Base-by-base conservation (phyloP, 2,888 invertebrate genomes). In the Latrodectus hesperus region DNA sequence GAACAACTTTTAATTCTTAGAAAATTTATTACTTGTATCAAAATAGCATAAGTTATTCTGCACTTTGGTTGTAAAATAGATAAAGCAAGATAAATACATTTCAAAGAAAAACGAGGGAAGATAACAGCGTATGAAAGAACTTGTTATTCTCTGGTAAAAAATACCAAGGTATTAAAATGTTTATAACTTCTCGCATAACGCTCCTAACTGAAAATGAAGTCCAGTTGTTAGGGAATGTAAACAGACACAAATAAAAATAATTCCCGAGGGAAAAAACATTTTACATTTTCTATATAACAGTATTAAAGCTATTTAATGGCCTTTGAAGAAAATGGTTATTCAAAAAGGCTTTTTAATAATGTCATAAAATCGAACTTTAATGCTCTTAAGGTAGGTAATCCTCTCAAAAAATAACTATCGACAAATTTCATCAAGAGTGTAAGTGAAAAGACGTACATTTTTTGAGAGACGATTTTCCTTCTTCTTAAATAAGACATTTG, bases 301-400 rank as follows among this genome's bases (percentile, higher is more conserved):
- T 68, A 68, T 70, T 82, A 82, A 68, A 70, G 67, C 55, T 74
- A 74, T 75, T 82, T 82, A 82, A 82, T 82, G 75, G 74, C 68
- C 70, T 65, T 65, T 49, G 75, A 75, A 55, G 68, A 75, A 82
- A 82, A 82, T 75, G 60, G 67, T 75, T 68, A 74, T 74, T 75
- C 70, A 14, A 22, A 75, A 60, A 82, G 82, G 67, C 75, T 68
- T 70, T 82, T 73, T 75, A 82, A 82, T 75, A 82, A 75, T 70
- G 75, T 75, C 82, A 70, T 82, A 82, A 82, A 82, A 75, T 82
- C 51, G 60, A 38, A 60, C 65, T 72, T 81, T 81, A 81, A 81
- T 81, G 73, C 73, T 72, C n/a, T 17, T 72, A 53, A 73, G 67
- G 73, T 73, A 65, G 64, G 65, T 64, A 73, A 65, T 72, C 73